phyloP scores from a whole-genome alignment of 1,140 invertebrate species.

The Hypothenemus hampei region DNA sequence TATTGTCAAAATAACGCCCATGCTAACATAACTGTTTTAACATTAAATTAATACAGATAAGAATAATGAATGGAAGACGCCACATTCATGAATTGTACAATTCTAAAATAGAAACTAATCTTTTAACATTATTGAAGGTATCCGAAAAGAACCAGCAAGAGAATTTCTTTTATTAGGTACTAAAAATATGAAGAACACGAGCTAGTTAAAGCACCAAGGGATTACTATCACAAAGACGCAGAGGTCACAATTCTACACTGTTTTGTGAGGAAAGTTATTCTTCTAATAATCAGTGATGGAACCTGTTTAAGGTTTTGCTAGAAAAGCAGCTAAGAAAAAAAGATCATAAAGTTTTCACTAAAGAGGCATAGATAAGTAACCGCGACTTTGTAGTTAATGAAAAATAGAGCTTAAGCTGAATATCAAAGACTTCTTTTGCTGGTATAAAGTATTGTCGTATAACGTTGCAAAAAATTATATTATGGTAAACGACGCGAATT shows the following conservation, averaged over 20 bases:
- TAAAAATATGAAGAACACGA: constrained; percentile 21
- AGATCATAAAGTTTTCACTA: constrained; percentile 4
- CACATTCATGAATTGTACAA: constrained; percentile 16
- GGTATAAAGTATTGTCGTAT: constrained; percentile 29
- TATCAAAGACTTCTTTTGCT: constrained; percentile 15
- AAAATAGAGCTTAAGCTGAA: constrained; percentile 1
- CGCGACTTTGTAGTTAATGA: constrained; percentile 15
- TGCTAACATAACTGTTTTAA: constrained; percentile 24
- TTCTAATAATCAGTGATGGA: constrained; percentile 24
- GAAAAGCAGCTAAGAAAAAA: too few relatives aligned
- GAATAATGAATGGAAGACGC: constrained; percentile 18
- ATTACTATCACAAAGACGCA: constrained; percentile 33
- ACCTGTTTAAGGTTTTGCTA: constrained; percentile 3
- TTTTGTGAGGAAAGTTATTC: constrained; percentile 14
- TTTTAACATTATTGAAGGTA: too few relatives aligned
- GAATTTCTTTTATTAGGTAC: too few relatives aligned
- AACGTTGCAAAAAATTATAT: constrained; percentile 23
- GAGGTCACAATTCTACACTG: constrained; percentile 28
- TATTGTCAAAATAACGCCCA: constrained; percentile 23
- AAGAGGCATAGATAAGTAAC: constrained; percentile 12
- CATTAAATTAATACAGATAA: background rate
- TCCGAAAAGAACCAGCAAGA: constrained; percentile 9
- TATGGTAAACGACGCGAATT: constrained; percentile 15
- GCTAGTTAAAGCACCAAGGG: constrained; percentile 32
- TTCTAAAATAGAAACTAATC: constrained; percentile 13